phyloP scores from a whole-genome alignment of 2,113 vertebrate genomes.

The Anguilla japonica region DNA sequence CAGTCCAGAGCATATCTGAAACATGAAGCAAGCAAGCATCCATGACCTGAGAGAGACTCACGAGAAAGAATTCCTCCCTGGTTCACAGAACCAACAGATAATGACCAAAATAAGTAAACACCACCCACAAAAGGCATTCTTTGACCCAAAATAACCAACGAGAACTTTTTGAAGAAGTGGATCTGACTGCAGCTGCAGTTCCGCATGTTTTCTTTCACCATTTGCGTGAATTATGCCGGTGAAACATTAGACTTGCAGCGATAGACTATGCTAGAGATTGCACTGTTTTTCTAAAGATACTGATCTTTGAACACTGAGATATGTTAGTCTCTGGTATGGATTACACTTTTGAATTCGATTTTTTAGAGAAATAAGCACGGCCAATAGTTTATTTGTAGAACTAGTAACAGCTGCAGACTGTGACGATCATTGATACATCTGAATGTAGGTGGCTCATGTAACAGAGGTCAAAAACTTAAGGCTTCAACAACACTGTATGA shows the following conservation, averaged over 20 bases:
- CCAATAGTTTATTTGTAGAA: background rate
- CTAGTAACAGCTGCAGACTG: background rate
- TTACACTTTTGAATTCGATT: constrained; percentile 34
- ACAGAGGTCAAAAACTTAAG: background rate
- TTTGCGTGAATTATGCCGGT: constrained; percentile 44
- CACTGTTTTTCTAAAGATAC: constrained; percentile 30
- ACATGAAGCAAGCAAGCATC: background rate
- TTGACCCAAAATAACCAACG: constrained; percentile 25
- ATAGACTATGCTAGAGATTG: constrained; percentile 37
- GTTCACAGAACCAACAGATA: constrained; percentile 39
- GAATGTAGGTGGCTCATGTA: background rate
- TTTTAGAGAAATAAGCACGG: background rate
- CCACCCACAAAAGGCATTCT: constrained; percentile 28
- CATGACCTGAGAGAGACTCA: constrained; percentile 32
- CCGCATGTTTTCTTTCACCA: constrained; percentile 44
- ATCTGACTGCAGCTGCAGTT: constrained; percentile 31
- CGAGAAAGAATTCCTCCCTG: constrained; percentile 26
- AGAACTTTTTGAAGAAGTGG: constrained; percentile 35
- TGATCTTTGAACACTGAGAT: constrained; percentile 32
- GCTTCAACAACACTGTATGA: too few relatives aligned
- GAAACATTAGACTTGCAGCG: constrained; percentile 42
- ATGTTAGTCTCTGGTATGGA: constrained; percentile 42
- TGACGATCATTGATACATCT: background rate
- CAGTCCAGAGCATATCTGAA: too few relatives aligned
- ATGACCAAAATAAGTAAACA: constrained; percentile 47